Base-by-base conservation (phyloP, 2,113 vertebrate genomes). In the Lophius piscatorius region DNA sequence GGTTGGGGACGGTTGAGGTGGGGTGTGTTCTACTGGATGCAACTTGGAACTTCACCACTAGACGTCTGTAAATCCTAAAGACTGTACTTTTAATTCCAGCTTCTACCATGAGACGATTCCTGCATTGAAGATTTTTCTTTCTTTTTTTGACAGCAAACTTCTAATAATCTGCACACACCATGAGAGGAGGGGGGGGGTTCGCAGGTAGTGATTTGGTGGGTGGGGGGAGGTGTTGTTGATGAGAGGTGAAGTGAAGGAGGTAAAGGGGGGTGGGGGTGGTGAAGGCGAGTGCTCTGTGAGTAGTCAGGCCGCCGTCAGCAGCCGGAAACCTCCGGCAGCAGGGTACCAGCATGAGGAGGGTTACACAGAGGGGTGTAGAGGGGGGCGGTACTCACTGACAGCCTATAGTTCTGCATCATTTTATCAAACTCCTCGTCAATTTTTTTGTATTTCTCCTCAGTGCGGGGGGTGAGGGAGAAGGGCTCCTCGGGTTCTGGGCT, bases 371-470 rank as follows among this genome's bases (percentile, higher is more conserved):
- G 68, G 35, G 23, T 17, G 56, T 60, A n/a, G n/a, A 17, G 40
- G 46, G 58, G 82, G 78, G 80, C 76, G 78, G 93, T 98, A 98
- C 96, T 98, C 96, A 98, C 96, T 94, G 96, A 93, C 94, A 98
- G 95, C 93, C 96, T 94, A 96, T 98, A 98, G 93, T 92, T 97
- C 94, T 97, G 96, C 96, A 98, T 98, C 96, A 98, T 98, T 96
- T 96, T 98, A 98, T 98, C 96, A 98, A 98, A 98, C 82, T 98
- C 96, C 94, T 98, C 96, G 94, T 98, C 96, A 96, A 98, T 98
- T 94, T 97, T 98, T 98, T 96, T 98, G 96, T 98, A 98, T 92
- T 98, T 98, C 94, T 98, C 96, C 77, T 98, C 95, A 86, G 95
- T 98, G 94, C 95, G 95, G 82, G 96, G 96, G 89, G 96, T 98